Percentiles rank a stretch among this genome's conserved stretches.
Conservation (phyloP, 1,140 invertebrate genomes). For the Tenebrio molitor region DNA sequence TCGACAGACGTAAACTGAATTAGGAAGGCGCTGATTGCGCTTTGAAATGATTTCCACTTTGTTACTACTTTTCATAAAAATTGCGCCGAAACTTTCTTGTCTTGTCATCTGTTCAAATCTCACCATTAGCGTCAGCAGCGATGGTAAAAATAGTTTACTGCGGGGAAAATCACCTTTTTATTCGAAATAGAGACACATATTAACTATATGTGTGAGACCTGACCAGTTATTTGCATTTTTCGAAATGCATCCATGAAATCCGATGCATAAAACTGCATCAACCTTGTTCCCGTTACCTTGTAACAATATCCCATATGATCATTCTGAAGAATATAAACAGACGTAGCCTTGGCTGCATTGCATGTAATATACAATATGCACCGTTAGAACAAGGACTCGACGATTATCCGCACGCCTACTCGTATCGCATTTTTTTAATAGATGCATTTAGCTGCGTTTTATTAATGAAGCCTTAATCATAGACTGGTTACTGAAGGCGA, state of each 20-base stretch:
- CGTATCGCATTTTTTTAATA: not conserved
- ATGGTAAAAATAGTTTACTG: not conserved
- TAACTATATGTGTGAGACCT: too few relatives aligned
- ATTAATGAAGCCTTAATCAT: not conserved
- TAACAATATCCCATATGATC: constrained; percentile 25
- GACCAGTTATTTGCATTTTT: too few relatives aligned
- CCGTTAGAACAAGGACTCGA: constrained; percentile 16
- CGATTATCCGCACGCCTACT: not conserved
- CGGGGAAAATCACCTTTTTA: not conserved
- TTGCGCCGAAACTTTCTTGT: not conserved
- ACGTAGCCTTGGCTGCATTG: constrained; percentile 11
- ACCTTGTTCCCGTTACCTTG: constrained; percentile 32
- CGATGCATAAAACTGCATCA: not conserved
- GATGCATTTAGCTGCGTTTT: not conserved
- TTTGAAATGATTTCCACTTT: not conserved
- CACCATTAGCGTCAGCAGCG: not conserved
- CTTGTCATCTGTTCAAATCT: not conserved
- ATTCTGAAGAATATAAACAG: constrained; percentile 23
- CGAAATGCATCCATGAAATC: not conserved
- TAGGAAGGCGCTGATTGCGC: not conserved
- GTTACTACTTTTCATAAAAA: not conserved
- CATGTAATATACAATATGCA: constrained; percentile 15
- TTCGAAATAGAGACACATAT: too few relatives aligned
- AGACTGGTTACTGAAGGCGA: not conserved
- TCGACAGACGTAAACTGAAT: too few relatives aligned